Evolutionary conservation across 1,140 invertebrate species (phyloP).

Genomic region (Amyelois transitella): DNA sequence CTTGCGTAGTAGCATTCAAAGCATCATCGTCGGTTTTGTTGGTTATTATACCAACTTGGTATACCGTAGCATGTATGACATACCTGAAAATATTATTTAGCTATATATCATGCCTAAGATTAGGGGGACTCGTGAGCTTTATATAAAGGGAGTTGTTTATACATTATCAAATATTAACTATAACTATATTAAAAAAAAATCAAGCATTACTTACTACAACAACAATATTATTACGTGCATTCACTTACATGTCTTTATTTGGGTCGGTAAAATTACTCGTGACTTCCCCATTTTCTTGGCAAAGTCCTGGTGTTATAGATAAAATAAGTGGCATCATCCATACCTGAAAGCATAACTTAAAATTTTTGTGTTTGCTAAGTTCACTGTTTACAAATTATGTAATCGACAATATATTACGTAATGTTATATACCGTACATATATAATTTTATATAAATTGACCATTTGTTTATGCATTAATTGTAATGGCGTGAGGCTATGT

Average conservation of each 20-base stretch:
- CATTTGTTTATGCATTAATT: no score
- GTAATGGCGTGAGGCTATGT: no score
- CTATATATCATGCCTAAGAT: no score
- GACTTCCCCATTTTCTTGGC: background rate
- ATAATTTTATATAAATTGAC: no score
- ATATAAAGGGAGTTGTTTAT: no score
- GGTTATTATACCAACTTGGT: conserved; percentile 52
- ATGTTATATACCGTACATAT: no score
- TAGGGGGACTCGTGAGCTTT: no score
- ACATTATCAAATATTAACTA: no score
- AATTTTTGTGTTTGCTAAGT: background rate
- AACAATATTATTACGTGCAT: background rate
- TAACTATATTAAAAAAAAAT: no score
- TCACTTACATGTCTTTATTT: conserved; percentile 26
- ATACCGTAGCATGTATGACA: conserved; percentile 48
- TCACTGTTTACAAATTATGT: no score
- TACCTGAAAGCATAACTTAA: background rate
- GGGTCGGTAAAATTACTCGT: conserved; percentile 6
- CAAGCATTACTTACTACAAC: no score
- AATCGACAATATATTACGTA: no score
- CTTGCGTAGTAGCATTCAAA: conserved; percentile 28
- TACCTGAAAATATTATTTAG: conserved; percentile 31
- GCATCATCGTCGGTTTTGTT: conserved; percentile 38
- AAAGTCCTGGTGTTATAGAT: background rate
- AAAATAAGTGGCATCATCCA: background rate